These are phyloP conservation scores for Saguinus midas DNA, from an alignment of 2,113 vertebrate genomes.

Conservation along the genomic window DNA sequence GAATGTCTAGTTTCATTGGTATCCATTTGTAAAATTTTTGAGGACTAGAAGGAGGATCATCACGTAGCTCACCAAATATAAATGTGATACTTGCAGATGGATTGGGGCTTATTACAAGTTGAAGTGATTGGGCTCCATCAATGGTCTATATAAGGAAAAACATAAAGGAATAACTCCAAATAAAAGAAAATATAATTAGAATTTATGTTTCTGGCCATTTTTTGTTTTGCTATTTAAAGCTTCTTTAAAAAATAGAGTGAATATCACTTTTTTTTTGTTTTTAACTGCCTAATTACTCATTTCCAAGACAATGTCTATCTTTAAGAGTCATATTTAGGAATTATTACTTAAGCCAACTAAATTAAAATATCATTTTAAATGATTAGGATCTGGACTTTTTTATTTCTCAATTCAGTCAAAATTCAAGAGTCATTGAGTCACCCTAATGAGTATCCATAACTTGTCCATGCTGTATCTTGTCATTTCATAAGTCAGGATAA, in stretches of 20 bases:
- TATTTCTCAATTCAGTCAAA: neutral
- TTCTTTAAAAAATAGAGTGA: neutral
- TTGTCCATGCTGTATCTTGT: neutral
- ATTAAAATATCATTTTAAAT: slow-evolving; percentile 29
- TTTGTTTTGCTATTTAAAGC: neutral
- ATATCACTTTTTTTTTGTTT: slow-evolving; percentile 24
- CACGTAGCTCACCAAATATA: neutral
- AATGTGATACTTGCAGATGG: neutral
- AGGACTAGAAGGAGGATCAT: neutral
- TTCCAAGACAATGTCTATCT: neutral
- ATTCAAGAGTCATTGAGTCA: neutral
- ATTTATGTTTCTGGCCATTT: neutral
- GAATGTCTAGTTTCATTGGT: slow-evolving; percentile 24
- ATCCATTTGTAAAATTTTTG: slow-evolving; percentile 45
- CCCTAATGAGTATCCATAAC: neutral
- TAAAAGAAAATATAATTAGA: neutral
- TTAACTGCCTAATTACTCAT: neutral
- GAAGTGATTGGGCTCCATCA: neutral
- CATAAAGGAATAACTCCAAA: neutral
- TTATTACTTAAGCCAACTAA: neutral
- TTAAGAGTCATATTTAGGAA: slow-evolving; percentile 10
- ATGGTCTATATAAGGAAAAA: neutral
- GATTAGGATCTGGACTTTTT: neutral
- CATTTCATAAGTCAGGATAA: neutral
- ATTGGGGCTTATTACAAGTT: neutral